These are phyloP conservation scores for Leucophenga varia DNA, from an alignment of 1,140 invertebrate species.

Conservation along the genomic window DNA sequence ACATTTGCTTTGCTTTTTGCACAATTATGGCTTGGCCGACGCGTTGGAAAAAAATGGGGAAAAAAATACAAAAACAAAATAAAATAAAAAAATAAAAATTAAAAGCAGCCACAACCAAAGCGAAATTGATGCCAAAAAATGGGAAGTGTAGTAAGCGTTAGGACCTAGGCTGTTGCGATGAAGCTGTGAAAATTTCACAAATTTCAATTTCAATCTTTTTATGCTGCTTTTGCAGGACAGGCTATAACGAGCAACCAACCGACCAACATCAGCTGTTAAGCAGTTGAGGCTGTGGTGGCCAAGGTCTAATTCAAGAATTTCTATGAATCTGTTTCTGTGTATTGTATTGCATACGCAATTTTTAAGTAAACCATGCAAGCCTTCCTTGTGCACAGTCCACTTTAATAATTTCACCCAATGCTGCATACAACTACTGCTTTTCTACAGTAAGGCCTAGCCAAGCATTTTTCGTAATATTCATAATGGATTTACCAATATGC, in stretches of 20 bases:
- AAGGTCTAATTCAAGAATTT: background rate
- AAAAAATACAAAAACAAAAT: slow-evolving; percentile 7
- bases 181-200: slow-evolving; percentile 21
- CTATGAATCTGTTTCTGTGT: background rate
- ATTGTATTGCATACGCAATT: background rate
- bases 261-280: background rate
- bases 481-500: slow-evolving; percentile 56
- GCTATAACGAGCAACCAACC: slow-evolving; percentile 1
- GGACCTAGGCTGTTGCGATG: too few relatives aligned
- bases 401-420: too few relatives aligned
- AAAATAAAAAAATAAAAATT: slow-evolving; percentile 2
- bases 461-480: slow-evolving; percentile 50
- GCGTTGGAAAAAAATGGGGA: too few relatives aligned
- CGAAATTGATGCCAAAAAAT: too few relatives aligned
- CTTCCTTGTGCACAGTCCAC: background rate
- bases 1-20: slow-evolving; percentile 55
- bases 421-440: too few relatives aligned
- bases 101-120: slow-evolving; percentile 1
- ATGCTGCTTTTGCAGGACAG: too few relatives aligned
- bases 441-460: slow-evolving; percentile 15
- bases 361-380: background rate
- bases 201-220: slow-evolving; percentile 51
- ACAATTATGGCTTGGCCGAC: slow-evolving; percentile 51
- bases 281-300: background rate
- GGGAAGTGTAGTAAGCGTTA: too few relatives aligned